Conservation (phyloP, 2,888 invertebrate species). For the Apamea anceps region DNA sequence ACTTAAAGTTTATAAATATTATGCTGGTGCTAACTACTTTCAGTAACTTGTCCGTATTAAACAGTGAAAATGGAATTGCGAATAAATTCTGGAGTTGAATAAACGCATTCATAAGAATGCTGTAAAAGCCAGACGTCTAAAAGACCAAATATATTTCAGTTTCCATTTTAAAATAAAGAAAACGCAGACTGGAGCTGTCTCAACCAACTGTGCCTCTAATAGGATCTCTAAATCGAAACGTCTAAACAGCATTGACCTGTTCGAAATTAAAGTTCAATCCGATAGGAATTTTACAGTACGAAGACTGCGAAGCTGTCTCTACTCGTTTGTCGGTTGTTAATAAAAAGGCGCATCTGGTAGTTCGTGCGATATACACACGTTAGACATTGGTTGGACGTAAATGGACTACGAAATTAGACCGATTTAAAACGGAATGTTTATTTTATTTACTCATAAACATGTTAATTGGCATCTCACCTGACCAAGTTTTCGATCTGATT, state of each 20-base stretch:
- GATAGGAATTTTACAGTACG: conserved; percentile 51
- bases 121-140: conserved; percentile 22
- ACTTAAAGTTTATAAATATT: not conserved
- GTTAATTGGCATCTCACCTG: conserved; percentile 25
- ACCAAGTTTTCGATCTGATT: conserved; percentile 1
- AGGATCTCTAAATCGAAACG: conserved; percentile 58
- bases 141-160: conserved; percentile 18
- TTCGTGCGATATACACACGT: conserved; percentile 34
- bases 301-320: conserved; percentile 48
- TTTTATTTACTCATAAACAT: conserved; percentile 67
- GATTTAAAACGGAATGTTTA: conserved; percentile 67
- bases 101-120: conserved; percentile 20
- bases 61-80: not conserved
- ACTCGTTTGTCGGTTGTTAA: conserved; percentile 66
- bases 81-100: conserved; percentile 1
- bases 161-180: conserved; percentile 43
- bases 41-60: not conserved
- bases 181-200: conserved; percentile 36
- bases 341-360: conserved; percentile 69
- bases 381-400: conserved; percentile 69
- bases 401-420: conserved; percentile 78
- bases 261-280: conserved; percentile 57
- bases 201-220: conserved; percentile 47
- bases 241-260: conserved; percentile 57
- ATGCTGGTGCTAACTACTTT: not conserved